These are phyloP conservation scores for Periophthalmodon schlosseri DNA, from an alignment of 2,113 vertebrate genomes.

Conservation along the genomic window DNA sequence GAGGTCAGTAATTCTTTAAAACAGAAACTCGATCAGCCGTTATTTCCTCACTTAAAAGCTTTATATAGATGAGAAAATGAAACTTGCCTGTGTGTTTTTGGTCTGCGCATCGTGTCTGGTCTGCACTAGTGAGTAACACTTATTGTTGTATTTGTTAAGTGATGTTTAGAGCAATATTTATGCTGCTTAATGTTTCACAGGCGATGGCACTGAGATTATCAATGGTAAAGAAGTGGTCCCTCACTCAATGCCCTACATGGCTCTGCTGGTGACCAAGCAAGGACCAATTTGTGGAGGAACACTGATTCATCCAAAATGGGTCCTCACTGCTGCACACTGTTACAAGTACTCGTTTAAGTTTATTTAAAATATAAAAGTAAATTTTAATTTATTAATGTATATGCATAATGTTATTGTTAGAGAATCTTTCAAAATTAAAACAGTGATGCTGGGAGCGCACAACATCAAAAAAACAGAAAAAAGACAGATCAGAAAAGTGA, in stretches of 20 bases:
- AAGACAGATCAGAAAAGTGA: slow-evolving; percentile 41
- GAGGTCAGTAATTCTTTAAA: background rate
- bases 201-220: slow-evolving; percentile 59
- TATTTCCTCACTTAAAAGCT: background rate
- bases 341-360: background rate
- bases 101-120: slow-evolving; percentile 1
- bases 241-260: slow-evolving; percentile 68
- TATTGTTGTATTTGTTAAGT: background rate
- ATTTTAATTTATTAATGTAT: background rate
- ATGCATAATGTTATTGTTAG: background rate
- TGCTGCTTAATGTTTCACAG: slow-evolving; percentile 29
- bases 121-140: slow-evolving; percentile 45
- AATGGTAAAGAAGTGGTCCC: slow-evolving; percentile 48
- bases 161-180: background rate
- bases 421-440: slow-evolving; percentile 18
- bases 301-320: slow-evolving; percentile 59
- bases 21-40: background rate
- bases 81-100: background rate
- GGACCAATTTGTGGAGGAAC: slow-evolving; percentile 48
- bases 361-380: background rate
- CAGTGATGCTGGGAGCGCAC: slow-evolving; percentile 69
- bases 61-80: background rate
- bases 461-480: slow-evolving; percentile 31
- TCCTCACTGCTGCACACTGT: slow-evolving; percentile 75
- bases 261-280: slow-evolving; percentile 9